Base-by-base conservation (phyloP, 2,113 vertebrate species). In the Nettapus auritus region DNA sequence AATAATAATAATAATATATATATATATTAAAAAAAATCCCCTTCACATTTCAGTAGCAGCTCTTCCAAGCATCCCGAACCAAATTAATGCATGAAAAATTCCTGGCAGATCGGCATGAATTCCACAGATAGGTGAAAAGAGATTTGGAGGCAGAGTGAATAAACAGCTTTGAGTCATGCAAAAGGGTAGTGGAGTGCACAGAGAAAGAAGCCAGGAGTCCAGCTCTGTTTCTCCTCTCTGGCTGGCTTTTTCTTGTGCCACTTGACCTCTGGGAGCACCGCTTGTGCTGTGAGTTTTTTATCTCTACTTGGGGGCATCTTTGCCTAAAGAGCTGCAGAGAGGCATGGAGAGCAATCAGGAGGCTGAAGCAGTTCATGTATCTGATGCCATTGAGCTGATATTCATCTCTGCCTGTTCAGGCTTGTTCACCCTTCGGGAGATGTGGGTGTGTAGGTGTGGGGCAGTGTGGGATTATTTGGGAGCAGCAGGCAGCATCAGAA, bases 341-440 rank as follows among this genome's bases (percentile, higher is more conserved):
- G 93, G 31, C 50, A 6, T 4, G 60, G 42, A 80, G 36, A 79
- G 8, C 55, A 0, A 4, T 44, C 25, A 52, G 86, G 31, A 94
- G 64, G 5, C n/a, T 55, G n/a, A n/a, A 94, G 42, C 62, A 82
- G 31, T 84, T 81, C 7, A 74, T 38, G 26, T 38, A 64, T 34
- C 73, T 75, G 62, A 3, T 36, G 76, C 64, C 71, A 90, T 0
- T 13, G 69, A 75, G 77, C 46, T 90, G 96, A 95, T 95, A 56
- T 34, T 78, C 70, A 86, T 95, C 91, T 88, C 62, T 90, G 86
- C 94, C 69, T 97, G 90, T 82, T 71, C 29, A 79, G 91, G 89
- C 96, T 79, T 95, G 93, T 7, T 93, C 42, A 21, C 34, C 74
- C 92, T 90, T 81, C 0, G 0, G 89, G 86, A 68, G 81, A 19